Evolutionary conservation across 2,888 invertebrate species (phyloP), one percentile per base, ranked within the genome.

Genomic region (Amphipyra berbera): DNA sequence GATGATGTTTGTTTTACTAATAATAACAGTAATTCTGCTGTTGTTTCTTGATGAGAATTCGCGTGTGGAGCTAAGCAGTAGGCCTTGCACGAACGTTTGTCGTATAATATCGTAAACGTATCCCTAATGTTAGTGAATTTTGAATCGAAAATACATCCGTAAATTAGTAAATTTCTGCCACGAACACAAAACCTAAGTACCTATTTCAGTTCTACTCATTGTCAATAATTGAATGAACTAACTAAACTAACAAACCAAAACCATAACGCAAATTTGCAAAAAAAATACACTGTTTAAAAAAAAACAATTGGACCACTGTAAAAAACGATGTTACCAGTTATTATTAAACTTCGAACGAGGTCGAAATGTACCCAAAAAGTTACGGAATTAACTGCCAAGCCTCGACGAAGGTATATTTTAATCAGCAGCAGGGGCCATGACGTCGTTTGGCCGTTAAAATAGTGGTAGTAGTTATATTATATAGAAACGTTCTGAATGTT

Each of bases 401-500:
- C 46, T 42, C 21, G 3, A 41, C 30, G 12, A 2, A 13, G 46
- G 30, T 7, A 76, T 75, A 68, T 74, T 54, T 74, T 74, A 76
- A 74, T 76, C 76, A 77, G 44, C 5, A 7, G 42, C 5, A 1
- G 13, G 14, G 49, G 45, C 42, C 42, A 8, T n/a, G 13, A 38
- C 55, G 46, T 38, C 40, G 30, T 14, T 27, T 27, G 45, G 56
- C 42, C 67, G 47, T 66, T 69, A 58, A 55, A 73, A 48, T 67
- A 76, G 72, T 70, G 40, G 21, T 67, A 76, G 72, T 70, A 37
- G 21, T 38, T 47, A n/a, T 49, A 64, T 21, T 2, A 21, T 21
- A 21, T 21, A 57, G 41, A 50, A 40, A 37, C 57, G 21, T 45
- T 5, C 27, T 58, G 58, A 41, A 64, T 68, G 40, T 59, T 74